Evolutionary conservation across 1,140 invertebrate genomes (phyloP).

Genomic region (roundworm (Caenorhabditis elegans)): WBcel235 BX284606.5:9526001-9526500

Average conservation of each 20-base stretch:
- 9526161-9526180: background rate
- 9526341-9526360: too few relatives aligned
- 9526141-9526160: background rate
- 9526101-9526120: background rate
- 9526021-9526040: background rate
- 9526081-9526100: background rate
- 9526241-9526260: background rate
- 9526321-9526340: too few relatives aligned
- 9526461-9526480: too few relatives aligned
- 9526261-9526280: background rate
- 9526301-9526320: too few relatives aligned
- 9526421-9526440: too few relatives aligned
- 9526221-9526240: background rate
- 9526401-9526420: too few relatives aligned
- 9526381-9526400: too few relatives aligned
- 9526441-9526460: too few relatives aligned
- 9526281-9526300: too few relatives aligned
- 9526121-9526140: background rate
- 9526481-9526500: too few relatives aligned
- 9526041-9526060: background rate
- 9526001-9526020: too few relatives aligned
- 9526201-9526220: background rate
- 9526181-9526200: background rate
- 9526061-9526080: background rate
- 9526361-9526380: too few relatives aligned